Base-by-base conservation (phyloP, 1,140 invertebrate species). In the Drosophila neocordata region DNA sequence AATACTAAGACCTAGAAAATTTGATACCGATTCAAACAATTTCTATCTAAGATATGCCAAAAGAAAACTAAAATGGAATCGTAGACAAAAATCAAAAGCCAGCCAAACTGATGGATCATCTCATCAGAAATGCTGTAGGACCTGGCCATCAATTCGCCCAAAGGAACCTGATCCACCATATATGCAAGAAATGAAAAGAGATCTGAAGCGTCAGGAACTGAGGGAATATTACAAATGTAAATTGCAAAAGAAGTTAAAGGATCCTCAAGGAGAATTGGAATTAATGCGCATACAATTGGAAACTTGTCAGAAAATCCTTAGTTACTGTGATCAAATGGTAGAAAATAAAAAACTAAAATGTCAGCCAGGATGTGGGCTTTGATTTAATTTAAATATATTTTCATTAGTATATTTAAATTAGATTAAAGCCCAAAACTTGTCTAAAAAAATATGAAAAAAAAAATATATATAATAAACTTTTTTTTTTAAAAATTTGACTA, bases 151-250 rank as follows among this genome's bases (percentile, higher is more conserved):
- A 1, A 34, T 58, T 3, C 11, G 34, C 0, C 4, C 13, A 0
- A 13, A 7, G 3, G 62, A 65, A 11, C 73, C 73, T 11, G 69
- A 80, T 27, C 13, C 55, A 41, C 66, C 81, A 0, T 73, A 68
- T 2, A 62, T 70, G 41, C 7, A 35, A 1, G 60, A 69, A 18
- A 73, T 77, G 60, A 52, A 13, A n/a, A 55, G 53, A 6, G 34
- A 51, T 0, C 24, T n/a, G 31, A 4, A 44, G 4, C 59, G 61
- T 0, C 59, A 70, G 1, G 52, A 51, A 2, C 37, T 80, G 1
- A 51, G 11, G 7, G 2, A 15, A 0, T 77, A 77, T 31, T 73
- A 85, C 15, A 8, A 1, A 66, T 44, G 11, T 0, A 6, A 9
- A 4, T 2, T n/a, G 9, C 9, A 13, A 7, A 12, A 15, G 0